phyloP scores from a whole-genome alignment of 1,140 invertebrate species.

The Drosophila mojavensis region DNA sequence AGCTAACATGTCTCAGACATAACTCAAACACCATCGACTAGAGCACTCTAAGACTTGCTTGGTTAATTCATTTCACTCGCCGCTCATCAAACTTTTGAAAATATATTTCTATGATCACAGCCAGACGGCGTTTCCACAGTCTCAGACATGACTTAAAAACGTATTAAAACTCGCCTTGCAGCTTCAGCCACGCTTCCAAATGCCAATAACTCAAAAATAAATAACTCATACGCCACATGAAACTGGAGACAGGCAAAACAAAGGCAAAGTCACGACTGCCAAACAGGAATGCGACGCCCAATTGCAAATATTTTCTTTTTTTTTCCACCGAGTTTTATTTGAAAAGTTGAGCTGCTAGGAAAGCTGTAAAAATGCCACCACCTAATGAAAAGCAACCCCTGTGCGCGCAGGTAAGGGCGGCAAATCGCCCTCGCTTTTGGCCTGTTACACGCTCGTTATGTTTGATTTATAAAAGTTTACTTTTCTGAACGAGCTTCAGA shows the following conservation, averaged over 20 bases:
- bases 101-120: too few relatives aligned
- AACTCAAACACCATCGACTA: too few relatives aligned
- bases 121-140: background rate
- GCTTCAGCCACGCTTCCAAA: slow-evolving; percentile 40
- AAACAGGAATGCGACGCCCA: slow-evolving; percentile 56
- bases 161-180: slow-evolving; percentile 22
- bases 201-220: slow-evolving; percentile 79
- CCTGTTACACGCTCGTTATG: slow-evolving; percentile 80
- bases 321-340: slow-evolving; percentile 80
- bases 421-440: background rate
- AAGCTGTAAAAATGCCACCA: slow-evolving; percentile 59
- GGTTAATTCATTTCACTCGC: too few relatives aligned
- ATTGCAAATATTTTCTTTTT: slow-evolving; percentile 68
- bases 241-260: slow-evolving; percentile 49
- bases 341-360: slow-evolving; percentile 60
- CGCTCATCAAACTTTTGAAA: too few relatives aligned
- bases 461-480: slow-evolving; percentile 82
- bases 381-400: slow-evolving; percentile 69
- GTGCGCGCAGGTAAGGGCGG: background rate
- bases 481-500: slow-evolving; percentile 42
- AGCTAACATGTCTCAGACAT: too few relatives aligned
- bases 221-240: slow-evolving; percentile 75
- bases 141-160: slow-evolving; percentile 26
- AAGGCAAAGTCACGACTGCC: slow-evolving; percentile 68
- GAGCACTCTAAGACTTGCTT: too few relatives aligned